These are phyloP conservation scores for Bubalus kerabau DNA, from an alignment of 2,113 vertebrate species.

Conservation along the genomic window DNA sequence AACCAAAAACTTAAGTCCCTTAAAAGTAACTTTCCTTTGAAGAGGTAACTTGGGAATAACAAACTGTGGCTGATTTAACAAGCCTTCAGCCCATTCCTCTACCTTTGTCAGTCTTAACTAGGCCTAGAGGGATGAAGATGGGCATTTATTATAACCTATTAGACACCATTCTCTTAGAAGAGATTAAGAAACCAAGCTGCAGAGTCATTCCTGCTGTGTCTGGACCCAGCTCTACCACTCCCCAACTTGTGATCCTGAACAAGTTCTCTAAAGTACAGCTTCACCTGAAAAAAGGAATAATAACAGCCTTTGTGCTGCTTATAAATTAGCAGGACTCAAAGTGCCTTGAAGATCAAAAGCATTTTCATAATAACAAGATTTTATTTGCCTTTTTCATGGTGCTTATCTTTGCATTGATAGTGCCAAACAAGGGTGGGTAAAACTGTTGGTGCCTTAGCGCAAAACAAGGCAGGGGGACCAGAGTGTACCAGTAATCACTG, in stretches of 20 bases:
- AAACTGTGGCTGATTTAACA: not conserved
- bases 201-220: not conserved
- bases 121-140: not conserved
- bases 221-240: not conserved
- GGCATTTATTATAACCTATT: not conserved
- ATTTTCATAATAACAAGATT: not conserved
- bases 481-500: not conserved
- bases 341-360: not conserved
- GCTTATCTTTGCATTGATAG: not conserved
- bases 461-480: not conserved
- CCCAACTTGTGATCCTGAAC: not conserved
- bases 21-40: not conserved
- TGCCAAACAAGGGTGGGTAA: not conserved
- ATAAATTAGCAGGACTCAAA: not conserved
- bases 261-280: not conserved
- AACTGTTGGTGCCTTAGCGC: not conserved
- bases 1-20: not conserved
- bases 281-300: not conserved
- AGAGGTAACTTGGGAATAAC: not conserved
- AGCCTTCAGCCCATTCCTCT: not conserved
- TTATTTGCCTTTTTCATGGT: not conserved
- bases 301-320: not conserved
- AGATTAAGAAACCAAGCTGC: not conserved
- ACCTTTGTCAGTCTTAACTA: not conserved
- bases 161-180: not conserved